phyloP scores from a whole-genome alignment of 2,888 invertebrate genomes.

The Biston stratarius region DNA sequence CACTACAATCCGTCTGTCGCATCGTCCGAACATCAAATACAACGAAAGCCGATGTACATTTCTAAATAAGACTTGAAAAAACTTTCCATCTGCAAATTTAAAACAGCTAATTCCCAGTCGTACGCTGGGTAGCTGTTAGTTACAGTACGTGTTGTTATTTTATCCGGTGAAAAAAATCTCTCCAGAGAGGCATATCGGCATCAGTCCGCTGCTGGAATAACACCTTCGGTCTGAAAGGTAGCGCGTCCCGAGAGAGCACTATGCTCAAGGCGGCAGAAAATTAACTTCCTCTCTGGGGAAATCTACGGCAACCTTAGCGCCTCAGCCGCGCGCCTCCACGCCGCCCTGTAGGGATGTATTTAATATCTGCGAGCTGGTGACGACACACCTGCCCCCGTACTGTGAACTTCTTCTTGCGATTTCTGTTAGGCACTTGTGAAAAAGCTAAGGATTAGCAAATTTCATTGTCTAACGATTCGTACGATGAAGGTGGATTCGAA shows the following conservation, averaged over 20 bases:
- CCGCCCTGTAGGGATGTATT: conserved; percentile 77
- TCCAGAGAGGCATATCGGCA: conserved; percentile 77
- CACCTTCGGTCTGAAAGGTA: conserved; percentile 86
- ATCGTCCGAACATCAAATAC: no score
- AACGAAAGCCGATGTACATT: no score
- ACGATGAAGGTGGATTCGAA: no score
- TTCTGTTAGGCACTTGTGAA: no score
- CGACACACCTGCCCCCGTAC: conserved; percentile 36
- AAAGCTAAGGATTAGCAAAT: no score
- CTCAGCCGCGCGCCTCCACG: conserved; percentile 64
- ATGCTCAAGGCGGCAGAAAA: conserved; percentile 93
- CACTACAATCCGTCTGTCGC: no score
- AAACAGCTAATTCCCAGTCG: conserved; percentile 46
- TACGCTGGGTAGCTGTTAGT: conserved; percentile 41
- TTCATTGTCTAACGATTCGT: no score
- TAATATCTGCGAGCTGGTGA: conserved; percentile 68
- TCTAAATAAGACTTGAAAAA: neutral
- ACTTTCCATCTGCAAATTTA: conserved; percentile 28
- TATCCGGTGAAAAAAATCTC: conserved; percentile 74
- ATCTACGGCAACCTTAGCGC: conserved; percentile 87
- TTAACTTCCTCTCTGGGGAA: conserved; percentile 90
- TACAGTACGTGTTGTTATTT: conserved; percentile 62
- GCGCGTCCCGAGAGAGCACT: conserved; percentile 88
- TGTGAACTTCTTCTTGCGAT: neutral
- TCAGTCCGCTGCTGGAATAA: conserved; percentile 83